These are phyloP conservation scores for Epinephelus malabaricus DNA, from an alignment of 2,797 vertebrate species.

Conservation along the genomic window DNA sequence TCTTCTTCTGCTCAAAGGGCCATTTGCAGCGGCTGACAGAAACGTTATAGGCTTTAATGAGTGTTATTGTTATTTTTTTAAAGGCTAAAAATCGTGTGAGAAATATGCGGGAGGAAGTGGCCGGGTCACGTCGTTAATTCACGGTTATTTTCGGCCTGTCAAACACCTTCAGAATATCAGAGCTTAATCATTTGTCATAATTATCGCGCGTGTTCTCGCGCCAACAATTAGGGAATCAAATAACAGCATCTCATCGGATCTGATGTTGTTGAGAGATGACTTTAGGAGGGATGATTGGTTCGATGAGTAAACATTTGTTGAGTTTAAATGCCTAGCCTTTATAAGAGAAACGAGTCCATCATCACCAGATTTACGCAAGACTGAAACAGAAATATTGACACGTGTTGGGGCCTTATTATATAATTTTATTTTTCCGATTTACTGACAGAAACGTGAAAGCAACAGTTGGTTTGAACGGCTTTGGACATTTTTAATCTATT, in stretches of 20 bases:
- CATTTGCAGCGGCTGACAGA: conserved; percentile 58
- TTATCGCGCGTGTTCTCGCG: conserved; percentile 69
- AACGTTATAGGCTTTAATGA: conserved; percentile 70
- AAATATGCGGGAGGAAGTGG: conserved; percentile 61
- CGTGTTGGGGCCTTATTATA: background rate
- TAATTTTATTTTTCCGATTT: conserved; percentile 3
- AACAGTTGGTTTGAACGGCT: background rate
- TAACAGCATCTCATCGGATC: conserved; percentile 31
- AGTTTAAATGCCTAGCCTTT: too few relatives aligned
- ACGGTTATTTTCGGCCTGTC: conserved; percentile 75
- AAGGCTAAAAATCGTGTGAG: conserved; percentile 53
- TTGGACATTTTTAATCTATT: background rate
- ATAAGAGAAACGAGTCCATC: background rate
- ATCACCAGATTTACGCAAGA: background rate
- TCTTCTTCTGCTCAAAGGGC: conserved; percentile 34
- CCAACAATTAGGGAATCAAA: conserved; percentile 66
- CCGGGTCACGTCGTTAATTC: conserved; percentile 71
- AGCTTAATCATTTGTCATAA: conserved; percentile 76
- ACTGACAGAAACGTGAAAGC: background rate
- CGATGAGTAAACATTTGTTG: background rate
- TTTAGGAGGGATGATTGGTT: background rate
- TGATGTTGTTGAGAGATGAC: background rate
- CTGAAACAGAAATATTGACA: background rate
- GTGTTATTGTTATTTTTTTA: conserved; percentile 76
- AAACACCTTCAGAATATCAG: conserved; percentile 68